These are phyloP conservation scores for Melanargia galathea DNA, from an alignment of 2,888 invertebrate genomes.

Conservation along the genomic window DNA sequence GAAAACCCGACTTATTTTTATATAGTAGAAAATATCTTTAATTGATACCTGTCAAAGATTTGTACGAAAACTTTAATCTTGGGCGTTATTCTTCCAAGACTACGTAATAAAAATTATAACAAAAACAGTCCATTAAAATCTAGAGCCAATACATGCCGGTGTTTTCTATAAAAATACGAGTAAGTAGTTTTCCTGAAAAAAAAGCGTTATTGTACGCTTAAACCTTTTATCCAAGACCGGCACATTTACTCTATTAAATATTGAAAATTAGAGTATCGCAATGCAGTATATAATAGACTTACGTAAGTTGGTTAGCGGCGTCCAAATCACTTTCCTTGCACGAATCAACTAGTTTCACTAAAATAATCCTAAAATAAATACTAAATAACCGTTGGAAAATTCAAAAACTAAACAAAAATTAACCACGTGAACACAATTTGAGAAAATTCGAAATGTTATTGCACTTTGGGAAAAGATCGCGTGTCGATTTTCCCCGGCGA, in stretches of 20 bases:
- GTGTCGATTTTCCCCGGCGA: slow-evolving; percentile 35
- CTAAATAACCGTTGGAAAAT: slow-evolving; percentile 41
- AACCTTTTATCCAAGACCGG: not conserved
- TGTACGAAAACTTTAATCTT: too few species aligned
- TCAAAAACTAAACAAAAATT: slow-evolving; percentile 36
- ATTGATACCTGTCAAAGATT: too few species aligned
- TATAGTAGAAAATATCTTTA: too few species aligned
- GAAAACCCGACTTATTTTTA: too few species aligned
- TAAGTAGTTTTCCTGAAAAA: not conserved
- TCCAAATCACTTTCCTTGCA: slow-evolving; percentile 51
- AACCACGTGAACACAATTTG: slow-evolving; percentile 48
- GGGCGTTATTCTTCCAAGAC: too few species aligned
- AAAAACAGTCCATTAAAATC: not conserved
- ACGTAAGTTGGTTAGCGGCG: slow-evolving; percentile 69
- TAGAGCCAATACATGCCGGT: not conserved
- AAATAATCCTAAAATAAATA: slow-evolving; percentile 48
- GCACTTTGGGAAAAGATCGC: slow-evolving; percentile 72
- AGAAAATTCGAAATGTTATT: slow-evolving; percentile 61
- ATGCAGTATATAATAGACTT: slow-evolving; percentile 77
- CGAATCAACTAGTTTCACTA: slow-evolving; percentile 48
- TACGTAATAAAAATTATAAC: too few species aligned
- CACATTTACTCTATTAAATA: slow-evolving; percentile 28
- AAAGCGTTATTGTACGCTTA: not conserved
- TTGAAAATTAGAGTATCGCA: slow-evolving; percentile 59
- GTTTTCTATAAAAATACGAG: not conserved